These are phyloP conservation scores for Anolis carolinensis DNA, from an alignment of 2,113 vertebrate species.

Conservation along the genomic window DNA sequence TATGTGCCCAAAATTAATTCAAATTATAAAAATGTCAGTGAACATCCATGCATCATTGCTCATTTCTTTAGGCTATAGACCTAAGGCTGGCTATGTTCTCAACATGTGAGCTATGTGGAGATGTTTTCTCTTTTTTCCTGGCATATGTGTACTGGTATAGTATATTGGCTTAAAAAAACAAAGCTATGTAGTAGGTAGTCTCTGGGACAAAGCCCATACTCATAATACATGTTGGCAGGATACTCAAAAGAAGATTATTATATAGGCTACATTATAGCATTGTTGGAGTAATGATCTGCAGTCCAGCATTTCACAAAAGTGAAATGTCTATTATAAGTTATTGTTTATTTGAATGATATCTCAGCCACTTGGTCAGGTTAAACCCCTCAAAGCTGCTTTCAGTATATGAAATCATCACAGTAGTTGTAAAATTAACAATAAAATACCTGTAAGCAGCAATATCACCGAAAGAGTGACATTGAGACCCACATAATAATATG, in stretches of 20 bases:
- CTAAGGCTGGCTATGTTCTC: constrained; percentile 46
- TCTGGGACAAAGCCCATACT: background rate
- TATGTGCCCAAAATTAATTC: constrained; percentile 41
- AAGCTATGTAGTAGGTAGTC: background rate
- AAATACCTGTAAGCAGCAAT: background rate
- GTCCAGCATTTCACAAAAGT: background rate
- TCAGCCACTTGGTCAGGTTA: background rate
- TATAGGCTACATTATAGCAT: background rate
- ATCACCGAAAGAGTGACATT: background rate
- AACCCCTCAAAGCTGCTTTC: background rate
- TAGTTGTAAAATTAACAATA: background rate
- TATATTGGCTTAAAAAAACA: background rate
- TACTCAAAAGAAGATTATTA: background rate
- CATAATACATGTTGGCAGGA: no score
- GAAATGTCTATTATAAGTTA: background rate
- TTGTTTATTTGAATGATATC: background rate
- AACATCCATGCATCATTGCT: constrained; percentile 50
- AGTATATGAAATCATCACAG: background rate
- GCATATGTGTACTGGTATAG: background rate
- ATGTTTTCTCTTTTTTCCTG: constrained; percentile 31
- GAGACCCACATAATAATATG: background rate
- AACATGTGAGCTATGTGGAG: constrained; percentile 39
- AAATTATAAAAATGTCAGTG: constrained; percentile 66
- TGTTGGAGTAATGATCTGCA: background rate
- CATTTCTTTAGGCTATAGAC: constrained; percentile 43